Evolutionary conservation across 2,113 vertebrate genomes (phyloP), one percentile per base, ranked within the genome.

Genomic region (Melospiza melodia): DNA sequence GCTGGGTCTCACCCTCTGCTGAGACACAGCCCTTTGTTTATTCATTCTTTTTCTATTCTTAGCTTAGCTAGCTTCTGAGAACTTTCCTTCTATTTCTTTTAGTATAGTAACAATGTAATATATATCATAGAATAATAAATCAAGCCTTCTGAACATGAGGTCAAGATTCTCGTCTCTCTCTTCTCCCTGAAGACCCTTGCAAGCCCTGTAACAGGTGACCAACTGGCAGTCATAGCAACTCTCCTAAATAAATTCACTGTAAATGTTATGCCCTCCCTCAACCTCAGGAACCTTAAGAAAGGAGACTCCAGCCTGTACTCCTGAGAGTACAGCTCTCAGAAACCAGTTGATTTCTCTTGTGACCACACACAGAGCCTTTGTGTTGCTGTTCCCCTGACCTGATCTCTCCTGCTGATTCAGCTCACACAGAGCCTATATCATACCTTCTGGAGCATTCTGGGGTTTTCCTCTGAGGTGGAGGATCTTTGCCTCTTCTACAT

Each of bases 361-460:
- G 67, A 55, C 25, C 23, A 80, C 24, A 68, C 3, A 35, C 4
- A 58, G 25, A n/a, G 41, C 22, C 19, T 35, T 12, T 15, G 15
- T 51, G 35, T 55, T 78, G 48, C 28, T 69, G 20, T 39, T 86
- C 23, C 25, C 31, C 44, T 37, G 13, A 21, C 4, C 21, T 44
- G 15, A 44, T 39, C 31, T 57, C 52, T 48, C 41, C 54, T 3
- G 3, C 65, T 10, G 15, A 63, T 44, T 23, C 30, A 58, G 15
- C 57, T 84, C 28, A 28, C 13, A 5, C 25, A 62, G 39, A 23
- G 7, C 39, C 31, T 71, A 30, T 96, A 98, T 98, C 98, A 57
- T 97, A 99, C 99, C 99, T 97, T 99, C 99, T 14, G 99, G 98
- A 51, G 98, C 99, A 30, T 99, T 99, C 46, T 99, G 97, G 24